These are phyloP conservation scores for Drosophila fulvimacula DNA, from an alignment of 2,888 invertebrate genomes.

Conservation along the genomic window DNA sequence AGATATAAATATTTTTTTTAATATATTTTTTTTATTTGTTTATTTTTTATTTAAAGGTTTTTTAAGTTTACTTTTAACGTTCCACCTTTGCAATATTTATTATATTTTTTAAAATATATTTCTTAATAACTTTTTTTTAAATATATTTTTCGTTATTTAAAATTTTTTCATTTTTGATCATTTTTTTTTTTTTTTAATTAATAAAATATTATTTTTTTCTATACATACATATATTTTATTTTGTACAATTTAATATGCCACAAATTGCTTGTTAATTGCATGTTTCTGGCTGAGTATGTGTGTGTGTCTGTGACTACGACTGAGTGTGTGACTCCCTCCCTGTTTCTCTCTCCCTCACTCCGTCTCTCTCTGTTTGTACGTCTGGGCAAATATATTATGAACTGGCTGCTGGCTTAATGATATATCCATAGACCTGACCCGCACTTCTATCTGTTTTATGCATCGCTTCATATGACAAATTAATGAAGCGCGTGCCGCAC, in stretches of 20 bases:
- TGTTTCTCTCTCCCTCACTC: no score
- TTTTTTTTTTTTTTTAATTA: neutral
- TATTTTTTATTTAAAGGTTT: no score
- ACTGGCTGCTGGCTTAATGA: constrained; percentile 52
- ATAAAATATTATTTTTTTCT: neutral
- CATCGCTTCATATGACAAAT: constrained; percentile 74
- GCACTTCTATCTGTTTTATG: constrained; percentile 52
- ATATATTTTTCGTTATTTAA: neutral
- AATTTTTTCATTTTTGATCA: neutral
- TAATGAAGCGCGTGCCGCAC: constrained; percentile 64
- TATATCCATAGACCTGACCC: constrained; percentile 38
- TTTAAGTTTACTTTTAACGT: no score
- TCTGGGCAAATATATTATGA: constrained; percentile 9
- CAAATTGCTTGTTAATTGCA: constrained; percentile 54
- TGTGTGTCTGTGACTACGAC: constrained; percentile 14
- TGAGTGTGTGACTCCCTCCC: neutral
- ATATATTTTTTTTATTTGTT: no score
- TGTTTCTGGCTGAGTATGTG: constrained; percentile 6
- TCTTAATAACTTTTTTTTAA: neutral
- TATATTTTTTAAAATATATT: no score
- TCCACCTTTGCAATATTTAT: no score
- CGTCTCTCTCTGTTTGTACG: constrained; percentile 4
- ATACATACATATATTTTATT: neutral
- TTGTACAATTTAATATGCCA: neutral
- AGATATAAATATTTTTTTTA: no score